Base-by-base conservation (phyloP, 2,888 invertebrate species). In the Caenorhabditis becei region DNA sequence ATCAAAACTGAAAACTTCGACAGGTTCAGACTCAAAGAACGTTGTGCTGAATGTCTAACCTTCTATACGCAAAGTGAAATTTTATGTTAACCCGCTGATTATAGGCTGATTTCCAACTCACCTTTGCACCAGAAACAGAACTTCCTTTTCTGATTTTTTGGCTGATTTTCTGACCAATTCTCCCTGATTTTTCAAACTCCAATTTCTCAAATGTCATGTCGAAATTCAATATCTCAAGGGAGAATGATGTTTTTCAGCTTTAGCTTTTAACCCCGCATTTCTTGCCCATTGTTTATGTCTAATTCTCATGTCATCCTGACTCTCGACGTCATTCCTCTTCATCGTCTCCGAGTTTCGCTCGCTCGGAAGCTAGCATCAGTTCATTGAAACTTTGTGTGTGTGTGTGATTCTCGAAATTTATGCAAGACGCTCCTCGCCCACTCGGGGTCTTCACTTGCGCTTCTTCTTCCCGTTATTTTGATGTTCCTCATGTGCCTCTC, bases 391-490 rank as follows among this genome's bases (percentile, higher is more conserved):
- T 41, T 14, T 4, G 41, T 2, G 18, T 8, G 41, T 67, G 23
- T 58, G 63, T 56, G 37, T 58, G 51, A 65, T 59, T 74, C 65
- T 28, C 51, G n/a, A 51, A 74, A 74, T 74, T 66, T 74, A 74
- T 74, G 65, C 74, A 74, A 59, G 71, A 23, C 53, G 44, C 24
- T 23, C 8, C 47, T 47, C 63, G 41, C 47, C 56, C 41, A 37
- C 54, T 32, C 51, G 49, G 8, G 11, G 20, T 18, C 67, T 35
- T 20, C 61, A 41, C 37, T 56, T 11, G 16, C 54, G 28, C 54
- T 54, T 20, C 54, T 54, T 20, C 44, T 28, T 23, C 47, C 53
- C 47, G 56, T 47, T 72, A 62, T 62, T 72, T 72, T 53, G 63
- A 62, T 56, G 56, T 72, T 70, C 53, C 18, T 20, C 44, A 5